phyloP scores from a whole-genome alignment of 2,888 invertebrate genomes.

The Drosophila stalkeri region DNA sequence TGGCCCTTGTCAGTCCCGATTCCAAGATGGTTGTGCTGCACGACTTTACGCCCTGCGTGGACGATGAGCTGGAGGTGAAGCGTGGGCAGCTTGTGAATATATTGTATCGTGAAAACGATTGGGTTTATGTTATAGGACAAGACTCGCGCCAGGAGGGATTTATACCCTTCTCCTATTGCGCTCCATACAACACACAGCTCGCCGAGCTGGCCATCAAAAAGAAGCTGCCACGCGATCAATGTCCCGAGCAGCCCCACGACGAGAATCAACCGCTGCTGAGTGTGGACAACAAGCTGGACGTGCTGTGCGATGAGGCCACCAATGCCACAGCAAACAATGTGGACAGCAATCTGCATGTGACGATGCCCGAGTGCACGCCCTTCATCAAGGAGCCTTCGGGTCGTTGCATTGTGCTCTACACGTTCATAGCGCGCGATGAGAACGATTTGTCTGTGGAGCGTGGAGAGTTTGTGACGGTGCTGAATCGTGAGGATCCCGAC shows the following conservation, averaged over 20 bases:
- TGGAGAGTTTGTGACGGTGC: conserved; percentile 97
- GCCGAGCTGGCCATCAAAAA: conserved; percentile 94
- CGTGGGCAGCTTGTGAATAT: conserved; percentile 97
- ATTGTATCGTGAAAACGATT: conserved; percentile 97
- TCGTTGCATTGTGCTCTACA: conserved; percentile 95
- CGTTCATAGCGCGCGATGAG: conserved; percentile 96
- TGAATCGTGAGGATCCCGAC: conserved; percentile 97
- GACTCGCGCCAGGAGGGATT: conserved; percentile 96
- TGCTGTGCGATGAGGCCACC: conserved; percentile 80
- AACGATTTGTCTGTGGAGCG: conserved; percentile 97
- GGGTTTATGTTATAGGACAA: conserved; percentile 97
- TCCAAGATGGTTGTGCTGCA: conserved; percentile 98
- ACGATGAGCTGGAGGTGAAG: conserved; percentile 95
- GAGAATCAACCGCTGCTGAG: conserved; percentile 74
- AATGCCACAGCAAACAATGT: conserved; percentile 80
- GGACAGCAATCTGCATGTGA: conserved; percentile 77
- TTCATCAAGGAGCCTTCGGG: conserved; percentile 94
- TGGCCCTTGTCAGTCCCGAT: conserved; percentile 88
- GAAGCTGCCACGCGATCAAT: conserved; percentile 91
- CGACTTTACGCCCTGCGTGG: conserved; percentile 97
- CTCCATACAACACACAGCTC: conserved; percentile 91
- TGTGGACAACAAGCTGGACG: conserved; percentile 72
- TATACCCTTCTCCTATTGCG: conserved; percentile 97
- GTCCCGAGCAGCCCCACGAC: conserved; percentile 63
- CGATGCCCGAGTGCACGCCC: conserved; percentile 88